Base-by-base conservation (phyloP, 2,888 invertebrate genomes). In the Tetropium fuscum region DNA sequence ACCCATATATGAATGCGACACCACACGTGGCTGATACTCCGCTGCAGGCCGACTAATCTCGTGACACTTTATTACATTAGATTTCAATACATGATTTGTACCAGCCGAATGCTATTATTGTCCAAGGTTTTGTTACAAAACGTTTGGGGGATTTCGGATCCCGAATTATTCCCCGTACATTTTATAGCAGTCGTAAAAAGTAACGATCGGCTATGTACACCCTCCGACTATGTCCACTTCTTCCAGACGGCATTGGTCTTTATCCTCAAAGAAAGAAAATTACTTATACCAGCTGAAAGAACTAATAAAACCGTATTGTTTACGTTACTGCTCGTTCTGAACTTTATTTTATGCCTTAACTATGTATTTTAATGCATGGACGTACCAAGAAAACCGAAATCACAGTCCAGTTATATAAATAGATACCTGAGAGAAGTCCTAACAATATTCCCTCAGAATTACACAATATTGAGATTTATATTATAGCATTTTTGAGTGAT, bases 131-230 rank as follows among this genome's bases (percentile, higher is more conserved):
- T 58, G 65, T 66, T 51, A 54, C 48, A 64, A 64, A 68, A 55
- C 55, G 60, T 58, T 64, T 58, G 53, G 53, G 62, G 57, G 68
- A 68, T 57, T 53, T 45, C 66, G 66, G 66, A 63, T 69, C 51
- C 58, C 53, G 63, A 71, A 73, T 73, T 72, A 72, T 73, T 71
- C 69, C 66, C 73, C 70, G 71, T 71, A 70, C 72, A 71, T 69
- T 73, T 73, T 73, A 73, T 69, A 64, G 70, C 60, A 48, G 72
- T 72, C 72, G 69, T 73, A 73, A 73, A 73, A 73, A 72, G 72
- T 73, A 73, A 73, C 70, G 73, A 70, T 69, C 66, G 65, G 38
- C 58, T 48, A 47, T 51, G 58, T 58, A 64, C 64, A 58, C 69
- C 67, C 69, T 66, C 64, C 61, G 59, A 63, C 58, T 62, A 63